phyloP scores from a whole-genome alignment of 2,888 invertebrate genomes.

The Agonopterix heracliana region DNA sequence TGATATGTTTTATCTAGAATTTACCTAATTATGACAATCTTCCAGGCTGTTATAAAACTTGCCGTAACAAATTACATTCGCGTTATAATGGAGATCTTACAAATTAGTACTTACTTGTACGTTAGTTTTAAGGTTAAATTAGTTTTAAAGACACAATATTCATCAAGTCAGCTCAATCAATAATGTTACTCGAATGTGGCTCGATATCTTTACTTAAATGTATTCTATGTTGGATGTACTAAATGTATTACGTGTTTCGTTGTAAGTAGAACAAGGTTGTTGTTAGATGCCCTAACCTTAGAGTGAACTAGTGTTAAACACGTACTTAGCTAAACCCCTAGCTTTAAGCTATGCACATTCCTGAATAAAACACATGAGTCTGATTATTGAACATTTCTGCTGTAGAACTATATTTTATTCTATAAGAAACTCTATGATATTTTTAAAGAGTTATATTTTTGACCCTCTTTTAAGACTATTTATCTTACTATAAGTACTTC shows the following conservation, averaged over 20 bases:
- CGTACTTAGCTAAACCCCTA: constrained; percentile 42
- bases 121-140: constrained; percentile 38
- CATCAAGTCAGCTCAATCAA: constrained; percentile 73
- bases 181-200: constrained; percentile 61
- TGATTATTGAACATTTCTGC: constrained; percentile 67
- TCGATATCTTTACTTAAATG: constrained; percentile 45
- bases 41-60: constrained; percentile 37
- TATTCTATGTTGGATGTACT: constrained; percentile 53
- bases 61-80: constrained; percentile 35
- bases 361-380: constrained; percentile 62
- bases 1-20: not conserved
- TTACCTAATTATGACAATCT: not conserved
- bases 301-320: constrained; percentile 51
- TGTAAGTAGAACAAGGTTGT: constrained; percentile 39
- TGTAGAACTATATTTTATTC: constrained; percentile 59
- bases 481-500: constrained; percentile 56
- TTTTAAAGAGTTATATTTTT: constrained; percentile 71
- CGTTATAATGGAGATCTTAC: constrained; percentile 20
- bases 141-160: constrained; percentile 64
- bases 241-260: constrained; percentile 45
- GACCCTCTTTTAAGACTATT: constrained; percentile 54
- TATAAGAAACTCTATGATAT: constrained; percentile 64
- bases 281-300: constrained; percentile 33
- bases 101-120: constrained; percentile 19
- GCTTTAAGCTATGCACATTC: constrained; percentile 71